phyloP scores from a whole-genome alignment of 2,797 vertebrate species.

The Peromyscus attwateri region DNA sequence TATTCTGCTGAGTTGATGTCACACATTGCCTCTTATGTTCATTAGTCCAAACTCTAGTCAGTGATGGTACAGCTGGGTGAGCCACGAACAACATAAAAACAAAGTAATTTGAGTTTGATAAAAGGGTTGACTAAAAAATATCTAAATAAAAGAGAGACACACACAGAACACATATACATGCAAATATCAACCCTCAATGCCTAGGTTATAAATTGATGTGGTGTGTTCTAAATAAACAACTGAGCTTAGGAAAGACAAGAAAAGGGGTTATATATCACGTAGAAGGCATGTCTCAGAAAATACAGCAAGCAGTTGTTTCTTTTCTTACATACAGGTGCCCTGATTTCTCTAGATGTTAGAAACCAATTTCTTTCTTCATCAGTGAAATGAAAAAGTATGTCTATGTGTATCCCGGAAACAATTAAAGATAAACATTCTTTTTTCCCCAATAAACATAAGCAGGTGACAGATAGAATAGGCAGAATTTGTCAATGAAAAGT shows the following conservation, averaged over 20 bases:
- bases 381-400: background rate
- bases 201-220: background rate
- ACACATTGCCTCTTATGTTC: background rate
- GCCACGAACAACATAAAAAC: background rate
- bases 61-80: background rate
- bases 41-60: background rate
- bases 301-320: background rate
- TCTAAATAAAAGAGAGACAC: background rate
- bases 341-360: background rate
- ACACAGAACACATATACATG: background rate
- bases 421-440: background rate
- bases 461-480: background rate
- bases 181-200: background rate
- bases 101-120: background rate
- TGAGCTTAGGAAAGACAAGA: background rate
- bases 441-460: background rate
- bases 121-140: background rate
- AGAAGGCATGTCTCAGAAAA: background rate
- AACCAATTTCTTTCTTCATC: background rate
- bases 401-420: background rate
- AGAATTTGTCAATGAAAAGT: background rate
- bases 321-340: slow-evolving; percentile 3
- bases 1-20: background rate
- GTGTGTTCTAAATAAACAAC: background rate
- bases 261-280: background rate